Conservation (phyloP, 2,113 vertebrate species). For the Otis tarda region DNA sequence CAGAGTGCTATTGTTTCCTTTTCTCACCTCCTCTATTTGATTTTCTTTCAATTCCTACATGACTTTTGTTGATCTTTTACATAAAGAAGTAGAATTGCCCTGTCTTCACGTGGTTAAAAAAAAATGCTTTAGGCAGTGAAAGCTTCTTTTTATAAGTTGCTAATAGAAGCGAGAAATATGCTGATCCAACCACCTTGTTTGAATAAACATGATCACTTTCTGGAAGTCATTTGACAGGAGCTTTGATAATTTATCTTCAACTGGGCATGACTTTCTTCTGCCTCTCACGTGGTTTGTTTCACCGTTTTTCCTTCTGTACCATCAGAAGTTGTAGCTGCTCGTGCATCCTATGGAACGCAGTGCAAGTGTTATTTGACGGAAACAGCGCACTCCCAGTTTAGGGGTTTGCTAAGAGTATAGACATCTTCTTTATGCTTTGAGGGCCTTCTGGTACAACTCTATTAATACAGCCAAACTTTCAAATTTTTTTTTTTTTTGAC, state of each 20-base stretch:
- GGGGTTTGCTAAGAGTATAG: not conserved
- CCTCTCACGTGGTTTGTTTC: not conserved
- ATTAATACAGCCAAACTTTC: not conserved
- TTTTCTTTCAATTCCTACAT: not conserved
- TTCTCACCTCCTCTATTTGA: not conserved
- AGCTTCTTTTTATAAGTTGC: not conserved
- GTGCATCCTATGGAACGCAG: not conserved
- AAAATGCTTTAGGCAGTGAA: not conserved
- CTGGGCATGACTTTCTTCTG: not conserved
- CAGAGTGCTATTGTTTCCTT: not conserved
- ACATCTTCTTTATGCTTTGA: not conserved
- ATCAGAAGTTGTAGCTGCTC: not conserved
- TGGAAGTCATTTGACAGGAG: not conserved
- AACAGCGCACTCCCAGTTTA: not conserved
- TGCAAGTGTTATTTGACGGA: not conserved
- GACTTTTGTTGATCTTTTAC: not conserved
- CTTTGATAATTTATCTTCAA: not conserved
- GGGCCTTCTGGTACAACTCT: not conserved
- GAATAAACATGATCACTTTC: slow-evolving; percentile 7
- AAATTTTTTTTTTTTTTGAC: not conserved
- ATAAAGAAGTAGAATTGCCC: not conserved
- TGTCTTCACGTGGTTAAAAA: not conserved
- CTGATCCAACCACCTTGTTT: not conserved
- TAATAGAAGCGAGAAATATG: not conserved
- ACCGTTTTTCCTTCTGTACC: not conserved